Evolutionary conservation across 2,113 vertebrate genomes (phyloP), one percentile per base, ranked within the genome.

Genomic region (Oenanthe melanoleuca): DNA sequence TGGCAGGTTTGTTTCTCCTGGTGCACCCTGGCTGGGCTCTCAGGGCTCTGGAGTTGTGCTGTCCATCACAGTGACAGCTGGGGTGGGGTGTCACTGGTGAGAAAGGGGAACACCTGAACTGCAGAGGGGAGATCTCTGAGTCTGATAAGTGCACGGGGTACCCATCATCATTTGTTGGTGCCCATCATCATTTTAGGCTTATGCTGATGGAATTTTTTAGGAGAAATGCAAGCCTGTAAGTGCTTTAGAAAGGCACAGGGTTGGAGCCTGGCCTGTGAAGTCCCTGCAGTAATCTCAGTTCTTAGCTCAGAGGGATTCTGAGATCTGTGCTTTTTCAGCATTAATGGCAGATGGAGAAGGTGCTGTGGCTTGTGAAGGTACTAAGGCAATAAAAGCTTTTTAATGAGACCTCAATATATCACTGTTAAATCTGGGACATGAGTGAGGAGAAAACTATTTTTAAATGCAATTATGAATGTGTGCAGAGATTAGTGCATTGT

Each of bases 321-420:
- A 70, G 50, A 59, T 28, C 34, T 49, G 52, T 33, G 45, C 38
- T 56, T 86, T 83, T 80, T 55, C 70, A 42, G 37, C 50, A 2
- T 55, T 80, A 22, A 3, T 74, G 23, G 24, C 21, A 19, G 71
- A 3, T 20, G 9, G 84, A 57, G 45, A 31, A 65, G 6, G 24
- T 24, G 3, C 16, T 0, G 0, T 7, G 34, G 56, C 73, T 86
- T 38, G 34, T 10, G 64, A 44, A 64, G 52, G 50, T 88, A 70
- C 91, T 77, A 50, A 78, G 47, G 45, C 86, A 70, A 89, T 83
- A 50, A 78, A 37, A 29, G 31, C 26, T 86, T 86, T 89, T 92
- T 94, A 97, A 96, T 78, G 92, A 94, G 95, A 44, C 92, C 92
- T 92, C 56, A 78, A 93, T 96, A 81, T 55, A 90, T 95, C 86